Base-by-base conservation (phyloP, 2,888 invertebrate genomes). In the Lithophane ornitopus region DNA sequence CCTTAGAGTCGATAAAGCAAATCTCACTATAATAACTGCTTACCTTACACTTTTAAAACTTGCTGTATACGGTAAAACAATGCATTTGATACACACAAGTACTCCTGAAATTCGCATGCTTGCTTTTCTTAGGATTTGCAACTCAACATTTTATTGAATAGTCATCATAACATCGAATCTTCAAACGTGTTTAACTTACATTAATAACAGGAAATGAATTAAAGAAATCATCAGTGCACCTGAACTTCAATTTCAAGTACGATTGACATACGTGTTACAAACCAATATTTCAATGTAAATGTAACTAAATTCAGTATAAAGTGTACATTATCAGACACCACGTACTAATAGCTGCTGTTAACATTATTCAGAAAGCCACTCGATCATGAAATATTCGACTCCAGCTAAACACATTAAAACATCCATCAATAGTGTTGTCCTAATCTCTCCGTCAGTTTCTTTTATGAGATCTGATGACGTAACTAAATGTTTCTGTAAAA, bases 331-430 rank as follows among this genome's bases (percentile, higher is more conserved):
- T 54, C 58, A 19, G 34, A 69, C 56, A 77, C 16, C 26, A 26
- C 72, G 22, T 59, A 68, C 59, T 59, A 81, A 73, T 63, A 62
- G 61, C 61, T 52, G 63, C 59, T 52, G 63, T 62, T 52, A 72
- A 74, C 28, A 56, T 74, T 74, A 80, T 74, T 78, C 74, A 76
- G 68, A 76, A 71, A 78, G 71, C 28, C 26, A 54, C 46, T 79
- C 68, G n/a, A 72, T 70, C n/a, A 86, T 81, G 80, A 76, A 26
- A 70, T 81, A 87, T 85, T 85, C 78, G 81, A 84, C 34, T 34
- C 9, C 69, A 75, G 65, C 76, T 69, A 74, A 77, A 80, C 80
- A 72, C 68, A 74, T 80, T 61, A 72, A 72, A 70, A 76, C 58
- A 75, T 77, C 59, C n/a, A 76, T 76, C 73, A 67, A 67, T 63